These are phyloP conservation scores for Eira barbara DNA, from an alignment of 2,113 vertebrate genomes.

Conservation along the genomic window DNA sequence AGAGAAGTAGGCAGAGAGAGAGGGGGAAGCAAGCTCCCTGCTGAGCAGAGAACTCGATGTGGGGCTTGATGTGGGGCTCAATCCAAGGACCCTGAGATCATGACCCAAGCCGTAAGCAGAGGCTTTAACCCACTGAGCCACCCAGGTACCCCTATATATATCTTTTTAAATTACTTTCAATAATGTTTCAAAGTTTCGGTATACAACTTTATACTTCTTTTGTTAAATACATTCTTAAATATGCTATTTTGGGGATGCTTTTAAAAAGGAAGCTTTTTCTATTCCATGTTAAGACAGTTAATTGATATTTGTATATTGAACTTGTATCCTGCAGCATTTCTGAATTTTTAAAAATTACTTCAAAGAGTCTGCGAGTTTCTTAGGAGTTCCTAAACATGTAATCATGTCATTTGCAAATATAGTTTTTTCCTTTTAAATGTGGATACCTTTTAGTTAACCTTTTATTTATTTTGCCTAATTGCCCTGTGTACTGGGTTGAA, in stretches of 20 bases:
- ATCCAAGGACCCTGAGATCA: no score
- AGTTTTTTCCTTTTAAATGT: background rate
- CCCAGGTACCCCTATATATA: no score
- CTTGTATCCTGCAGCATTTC: background rate
- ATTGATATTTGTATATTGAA: background rate
- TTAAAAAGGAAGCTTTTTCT: background rate
- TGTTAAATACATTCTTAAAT: background rate
- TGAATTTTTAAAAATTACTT: background rate
- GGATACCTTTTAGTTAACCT: background rate
- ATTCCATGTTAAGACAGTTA: background rate
- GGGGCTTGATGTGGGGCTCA: no score
- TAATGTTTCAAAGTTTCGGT: background rate
- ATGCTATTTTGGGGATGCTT: background rate
- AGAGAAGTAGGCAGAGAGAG: no score
- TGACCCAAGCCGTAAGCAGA: no score
- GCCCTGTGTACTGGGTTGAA: background rate
- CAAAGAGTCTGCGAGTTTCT: background rate
- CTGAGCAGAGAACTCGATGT: no score
- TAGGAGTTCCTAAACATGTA: background rate
- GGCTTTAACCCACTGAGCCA: no score
- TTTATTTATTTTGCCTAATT: background rate
- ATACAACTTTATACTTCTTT: background rate
- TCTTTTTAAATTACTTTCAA: background rate
- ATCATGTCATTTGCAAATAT: background rate
- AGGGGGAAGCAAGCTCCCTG: no score